Percentiles rank a stretch among this genome's conserved stretches.
These are phyloP conservation scores for Cryptocephalus primarius DNA, from an alignment of 2,888 invertebrate genomes.

Conservation along the genomic window DNA sequence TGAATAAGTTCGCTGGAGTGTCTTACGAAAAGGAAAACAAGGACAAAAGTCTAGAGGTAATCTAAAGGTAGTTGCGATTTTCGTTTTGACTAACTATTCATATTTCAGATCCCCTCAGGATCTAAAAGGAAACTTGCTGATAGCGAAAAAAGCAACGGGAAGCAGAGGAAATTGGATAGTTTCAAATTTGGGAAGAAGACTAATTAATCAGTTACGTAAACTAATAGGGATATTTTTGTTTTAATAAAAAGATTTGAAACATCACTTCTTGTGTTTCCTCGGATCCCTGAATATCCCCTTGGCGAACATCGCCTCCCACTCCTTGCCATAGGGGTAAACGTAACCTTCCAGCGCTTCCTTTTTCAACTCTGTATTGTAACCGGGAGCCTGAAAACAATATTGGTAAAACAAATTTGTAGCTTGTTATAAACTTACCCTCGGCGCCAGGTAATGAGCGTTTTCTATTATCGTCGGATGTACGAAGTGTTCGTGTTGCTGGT, in stretches of 20 bases:
- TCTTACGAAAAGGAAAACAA: conserved; percentile 24
- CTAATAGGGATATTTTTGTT: not conserved
- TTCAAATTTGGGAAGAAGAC: conserved; percentile 32
- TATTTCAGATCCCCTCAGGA: too few species aligned
- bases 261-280: conserved; percentile 14
- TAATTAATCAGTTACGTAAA: not conserved
- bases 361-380: conserved; percentile 74
- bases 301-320: conserved; percentile 60
- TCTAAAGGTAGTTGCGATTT: not conserved
- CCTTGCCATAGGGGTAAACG: conserved; percentile 65
- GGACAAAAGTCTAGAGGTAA: conserved; percentile 21
- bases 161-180: conserved; percentile 40
- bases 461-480: conserved; percentile 57
- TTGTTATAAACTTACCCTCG: conserved; percentile 44
- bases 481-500: conserved; percentile 87
- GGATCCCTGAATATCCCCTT: conserved; percentile 48
- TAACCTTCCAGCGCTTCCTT: conserved; percentile 55
- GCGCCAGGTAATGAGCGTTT: conserved; percentile 63
- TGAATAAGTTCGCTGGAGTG: conserved; percentile 29
- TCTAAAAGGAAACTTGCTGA: conserved; percentile 10
- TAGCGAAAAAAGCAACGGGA: conserved; percentile 31
- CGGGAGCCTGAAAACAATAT: conserved; percentile 46
- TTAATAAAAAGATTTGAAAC: too few species aligned
- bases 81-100: too few species aligned
- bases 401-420: not conserved